Evolutionary conservation across 2,113 vertebrate genomes (phyloP).

Genomic region (Callaeas wilsoni): DNA sequence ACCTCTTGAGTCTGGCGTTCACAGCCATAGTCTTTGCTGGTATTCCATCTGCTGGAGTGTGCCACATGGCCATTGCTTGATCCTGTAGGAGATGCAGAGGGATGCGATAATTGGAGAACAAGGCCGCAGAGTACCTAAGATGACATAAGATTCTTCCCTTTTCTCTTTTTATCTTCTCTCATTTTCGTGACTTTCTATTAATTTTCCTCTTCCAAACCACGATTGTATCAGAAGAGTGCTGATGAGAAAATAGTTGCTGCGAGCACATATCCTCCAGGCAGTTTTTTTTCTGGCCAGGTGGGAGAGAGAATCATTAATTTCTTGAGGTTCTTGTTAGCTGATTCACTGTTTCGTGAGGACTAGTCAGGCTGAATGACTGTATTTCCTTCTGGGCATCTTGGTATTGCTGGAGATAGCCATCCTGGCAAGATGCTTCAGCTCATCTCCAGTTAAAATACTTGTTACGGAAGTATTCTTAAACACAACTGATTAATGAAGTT

Average conservation of each 20-base stretch:
- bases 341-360: background rate
- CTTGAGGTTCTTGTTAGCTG: background rate
- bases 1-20: background rate
- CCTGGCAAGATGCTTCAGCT: slow-evolving; percentile 9
- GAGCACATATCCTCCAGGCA: background rate
- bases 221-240: background rate
- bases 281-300: background rate
- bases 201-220: background rate
- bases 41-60: background rate
- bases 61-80: background rate
- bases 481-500: slow-evolving; percentile 74
- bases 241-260: background rate
- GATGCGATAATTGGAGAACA: background rate
- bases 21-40: background rate
- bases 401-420: background rate
- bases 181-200: background rate
- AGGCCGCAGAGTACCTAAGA: background rate
- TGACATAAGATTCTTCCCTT: background rate
- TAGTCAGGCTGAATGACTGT: background rate
- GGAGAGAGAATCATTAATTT: background rate
- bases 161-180: background rate
- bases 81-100: background rate
- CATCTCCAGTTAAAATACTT: slow-evolving; percentile 73
- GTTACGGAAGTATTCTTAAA: slow-evolving; percentile 72
- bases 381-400: background rate